Percentiles rank a stretch among this genome's conserved stretches.
phyloP scores from a whole-genome alignment of 2,113 vertebrate species.

The Malurus cyaneus region DNA sequence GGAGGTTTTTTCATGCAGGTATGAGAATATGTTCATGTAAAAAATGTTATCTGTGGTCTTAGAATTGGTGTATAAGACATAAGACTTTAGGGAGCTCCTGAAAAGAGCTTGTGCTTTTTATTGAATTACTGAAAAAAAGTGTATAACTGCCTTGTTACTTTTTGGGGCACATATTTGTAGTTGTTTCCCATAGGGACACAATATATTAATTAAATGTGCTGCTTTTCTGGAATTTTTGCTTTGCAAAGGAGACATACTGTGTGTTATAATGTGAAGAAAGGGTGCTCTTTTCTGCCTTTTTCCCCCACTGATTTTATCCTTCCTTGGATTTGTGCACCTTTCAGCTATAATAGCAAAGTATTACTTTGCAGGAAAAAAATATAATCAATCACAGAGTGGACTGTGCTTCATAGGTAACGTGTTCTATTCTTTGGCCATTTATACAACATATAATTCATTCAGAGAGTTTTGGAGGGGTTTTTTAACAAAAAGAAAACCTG shows the following conservation, averaged over 20 bases:
- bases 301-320: not conserved
- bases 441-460: conserved; percentile 14
- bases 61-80: not conserved
- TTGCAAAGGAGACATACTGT: not conserved
- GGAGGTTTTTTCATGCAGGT: not conserved
- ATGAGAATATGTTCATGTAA: not conserved
- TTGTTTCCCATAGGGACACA: not conserved
- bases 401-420: conserved; percentile 20
- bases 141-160: not conserved
- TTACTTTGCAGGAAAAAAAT: not conserved
- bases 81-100: not conserved
- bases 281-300: not conserved
- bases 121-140: not conserved
- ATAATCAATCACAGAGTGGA: conserved; percentile 37
- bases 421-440: conserved; percentile 6
- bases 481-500: not conserved
- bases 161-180: not conserved
- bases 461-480: not conserved
- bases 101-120: not conserved
- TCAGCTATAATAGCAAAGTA: conserved; percentile 3
- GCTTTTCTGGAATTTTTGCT: not conserved
- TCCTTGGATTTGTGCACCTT: conserved; percentile 15
- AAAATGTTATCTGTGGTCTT: not conserved
- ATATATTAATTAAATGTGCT: conserved; percentile 13
- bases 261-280: not conserved